Percentiles rank a stretch among this genome's conserved stretches.
phyloP scores from a whole-genome alignment of 53 echinoderm and acorn worm species.

The Holothuria leucospilota region DNA sequence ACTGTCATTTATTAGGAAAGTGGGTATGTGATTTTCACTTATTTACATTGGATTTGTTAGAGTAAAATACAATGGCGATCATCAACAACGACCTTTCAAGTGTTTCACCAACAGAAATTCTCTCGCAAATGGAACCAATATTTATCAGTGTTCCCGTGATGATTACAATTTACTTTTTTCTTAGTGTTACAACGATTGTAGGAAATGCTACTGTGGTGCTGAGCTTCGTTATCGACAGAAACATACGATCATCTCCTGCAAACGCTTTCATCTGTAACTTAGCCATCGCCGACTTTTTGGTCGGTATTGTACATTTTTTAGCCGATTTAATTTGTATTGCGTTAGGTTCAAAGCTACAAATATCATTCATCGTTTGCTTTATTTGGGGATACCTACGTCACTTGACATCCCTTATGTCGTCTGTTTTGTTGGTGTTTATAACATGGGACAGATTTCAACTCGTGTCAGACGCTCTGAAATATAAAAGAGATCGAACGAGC shows the following conservation, averaged over 20 bases:
- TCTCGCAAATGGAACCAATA: too few relatives aligned
- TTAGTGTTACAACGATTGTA: not conserved
- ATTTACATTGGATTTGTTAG: too few relatives aligned
- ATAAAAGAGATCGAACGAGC: not conserved
- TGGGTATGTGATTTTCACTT: too few relatives aligned
- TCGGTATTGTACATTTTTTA: not conserved
- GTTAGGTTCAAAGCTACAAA: not conserved
- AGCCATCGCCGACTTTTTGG: not conserved
- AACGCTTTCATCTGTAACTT: not conserved
- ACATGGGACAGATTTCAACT: not conserved
- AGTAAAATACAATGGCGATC: too few relatives aligned
- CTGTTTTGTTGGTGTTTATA: not conserved
- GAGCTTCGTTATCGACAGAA: not conserved
- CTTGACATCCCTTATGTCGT: not conserved
- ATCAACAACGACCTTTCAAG: too few relatives aligned
- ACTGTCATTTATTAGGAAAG: too few relatives aligned
- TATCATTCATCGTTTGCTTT: not conserved
- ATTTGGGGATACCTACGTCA: not conserved
- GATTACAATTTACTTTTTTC: not conserved
- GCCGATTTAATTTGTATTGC: not conserved
- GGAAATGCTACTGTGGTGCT: not conserved
- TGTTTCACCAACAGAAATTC: too few relatives aligned
- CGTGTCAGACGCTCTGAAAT: not conserved
- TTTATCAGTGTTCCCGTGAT: not conserved
- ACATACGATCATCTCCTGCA: not conserved